A percentile compares a stretch with the other conserved stretches of the same genome.
Evolutionary conservation across 2,888 invertebrate genomes (phyloP).

Genomic region (Fabriciana adippe): DNA sequence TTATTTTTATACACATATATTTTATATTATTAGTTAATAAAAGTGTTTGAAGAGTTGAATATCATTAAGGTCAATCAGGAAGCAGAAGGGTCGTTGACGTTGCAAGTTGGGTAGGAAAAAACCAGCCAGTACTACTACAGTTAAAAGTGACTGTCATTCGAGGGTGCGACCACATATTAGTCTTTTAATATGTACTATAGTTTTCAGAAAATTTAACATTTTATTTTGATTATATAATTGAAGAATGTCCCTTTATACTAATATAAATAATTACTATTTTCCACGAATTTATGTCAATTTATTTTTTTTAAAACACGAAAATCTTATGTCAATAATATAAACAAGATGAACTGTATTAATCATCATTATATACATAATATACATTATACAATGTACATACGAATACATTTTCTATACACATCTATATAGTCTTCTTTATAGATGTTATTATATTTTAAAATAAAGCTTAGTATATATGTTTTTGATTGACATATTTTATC

Average conservation of each 20-base stretch:
- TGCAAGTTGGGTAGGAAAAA: constrained; percentile 33
- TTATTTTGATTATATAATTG: not conserved
- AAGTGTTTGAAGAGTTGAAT: not conserved
- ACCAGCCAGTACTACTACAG: constrained; percentile 31
- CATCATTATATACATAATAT: no score
- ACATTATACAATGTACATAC: no score
- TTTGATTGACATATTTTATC: constrained; percentile 1
- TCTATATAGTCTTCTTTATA: not conserved
- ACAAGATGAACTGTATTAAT: no score
- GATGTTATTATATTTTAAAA: not conserved
- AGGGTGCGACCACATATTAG: constrained; percentile 24
- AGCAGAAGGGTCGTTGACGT: constrained; percentile 35
- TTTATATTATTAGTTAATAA: no score
- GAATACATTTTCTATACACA: no score
- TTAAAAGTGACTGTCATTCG: constrained; percentile 29
- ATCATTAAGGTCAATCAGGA: constrained; percentile 12
- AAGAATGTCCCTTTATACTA: no score
- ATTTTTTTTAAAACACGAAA: no score
- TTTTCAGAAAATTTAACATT: not conserved
- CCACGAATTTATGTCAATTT: no score
- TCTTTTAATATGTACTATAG: not conserved
- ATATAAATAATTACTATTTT: no score
- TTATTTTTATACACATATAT: no score
- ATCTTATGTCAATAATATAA: no score
- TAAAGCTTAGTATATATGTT: not conserved